Conservation (phyloP, 2,797 vertebrate genomes). For the Amblyopsis hoosieri region DNA sequence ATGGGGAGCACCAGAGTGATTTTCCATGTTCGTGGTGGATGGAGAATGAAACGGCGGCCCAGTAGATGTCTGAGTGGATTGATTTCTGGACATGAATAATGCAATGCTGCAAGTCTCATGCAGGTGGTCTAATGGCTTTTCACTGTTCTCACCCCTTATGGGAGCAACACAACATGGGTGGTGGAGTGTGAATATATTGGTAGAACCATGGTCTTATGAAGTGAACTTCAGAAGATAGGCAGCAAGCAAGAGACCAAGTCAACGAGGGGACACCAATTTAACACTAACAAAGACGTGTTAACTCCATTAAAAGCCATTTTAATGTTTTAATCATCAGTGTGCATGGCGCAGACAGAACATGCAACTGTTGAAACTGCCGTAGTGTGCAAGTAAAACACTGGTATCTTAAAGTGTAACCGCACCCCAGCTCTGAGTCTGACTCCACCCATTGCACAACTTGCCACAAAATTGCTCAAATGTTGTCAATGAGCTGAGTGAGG, state of each 20-base stretch:
- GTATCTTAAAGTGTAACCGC: conserved; percentile 21
- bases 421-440: no score
- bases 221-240: no score
- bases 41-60: conserved; percentile 20
- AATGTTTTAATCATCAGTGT: no score
- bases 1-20: conserved; percentile 36
- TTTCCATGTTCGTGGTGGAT: conserved; percentile 39
- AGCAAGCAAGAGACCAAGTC: no score
- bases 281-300: no score
- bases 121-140: conserved; percentile 48
- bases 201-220: conserved; percentile 4
- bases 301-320: no score
- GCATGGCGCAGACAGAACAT: conserved; percentile 9
- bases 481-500: no score
- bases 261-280: no score
- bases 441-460: no score
- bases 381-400: conserved; percentile 49
- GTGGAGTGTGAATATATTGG: conserved; percentile 25
- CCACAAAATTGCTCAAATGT: no score
- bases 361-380: conserved; percentile 28
- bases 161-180: conserved; percentile 18
- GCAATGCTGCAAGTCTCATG: conserved; percentile 31
- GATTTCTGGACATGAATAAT: conserved; percentile 58
- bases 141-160: conserved; percentile 11
- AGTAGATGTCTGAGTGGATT: conserved; percentile 34